Evolutionary conservation across 2,113 vertebrate species (phyloP).

Genomic region (Speoplatyrhinus poulsoni): DNA sequence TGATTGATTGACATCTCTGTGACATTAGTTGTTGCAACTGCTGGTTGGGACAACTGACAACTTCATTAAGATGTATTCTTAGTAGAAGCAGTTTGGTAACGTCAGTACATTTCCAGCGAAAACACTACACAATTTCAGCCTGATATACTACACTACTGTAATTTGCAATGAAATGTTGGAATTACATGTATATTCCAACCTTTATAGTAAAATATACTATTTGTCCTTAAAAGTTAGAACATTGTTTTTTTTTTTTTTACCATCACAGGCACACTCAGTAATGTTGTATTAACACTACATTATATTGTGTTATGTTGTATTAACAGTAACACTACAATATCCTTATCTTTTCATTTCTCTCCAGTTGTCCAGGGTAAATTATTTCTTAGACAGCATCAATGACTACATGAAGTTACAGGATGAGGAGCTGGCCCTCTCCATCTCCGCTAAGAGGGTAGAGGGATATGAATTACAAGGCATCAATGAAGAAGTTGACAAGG

Average conservation of each 20-base stretch:
- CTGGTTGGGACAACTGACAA: too few species aligned
- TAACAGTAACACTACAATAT: too few species aligned
- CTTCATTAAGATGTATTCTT: too few species aligned
- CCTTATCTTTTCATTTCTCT: conserved; percentile 1
- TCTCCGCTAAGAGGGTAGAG: conserved; percentile 72
- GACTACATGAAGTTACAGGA: conserved; percentile 65
- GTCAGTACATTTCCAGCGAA: not conserved
- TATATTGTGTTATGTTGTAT: not conserved
- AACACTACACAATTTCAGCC: not conserved
- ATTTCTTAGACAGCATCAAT: conserved; percentile 75
- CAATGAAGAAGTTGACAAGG: conserved; percentile 78
- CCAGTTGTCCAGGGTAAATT: conserved; percentile 68
- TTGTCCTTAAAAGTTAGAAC: too few species aligned
- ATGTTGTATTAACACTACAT: not conserved
- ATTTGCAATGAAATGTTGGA: too few species aligned
- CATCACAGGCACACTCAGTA: not conserved
- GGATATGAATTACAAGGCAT: conserved; percentile 74
- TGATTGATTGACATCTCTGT: too few species aligned
- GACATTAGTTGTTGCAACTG: too few species aligned
- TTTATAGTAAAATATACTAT: too few species aligned
- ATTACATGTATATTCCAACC: too few species aligned
- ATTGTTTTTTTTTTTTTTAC: too few species aligned
- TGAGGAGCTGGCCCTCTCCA: conserved; percentile 66
- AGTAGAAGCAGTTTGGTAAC: too few species aligned
- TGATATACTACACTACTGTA: too few species aligned